Percentiles rank a stretch among this genome's conserved stretches.
Evolutionary conservation across 2,888 invertebrate genomes (phyloP).

Genomic region (Hipparchia sbordonii): DNA sequence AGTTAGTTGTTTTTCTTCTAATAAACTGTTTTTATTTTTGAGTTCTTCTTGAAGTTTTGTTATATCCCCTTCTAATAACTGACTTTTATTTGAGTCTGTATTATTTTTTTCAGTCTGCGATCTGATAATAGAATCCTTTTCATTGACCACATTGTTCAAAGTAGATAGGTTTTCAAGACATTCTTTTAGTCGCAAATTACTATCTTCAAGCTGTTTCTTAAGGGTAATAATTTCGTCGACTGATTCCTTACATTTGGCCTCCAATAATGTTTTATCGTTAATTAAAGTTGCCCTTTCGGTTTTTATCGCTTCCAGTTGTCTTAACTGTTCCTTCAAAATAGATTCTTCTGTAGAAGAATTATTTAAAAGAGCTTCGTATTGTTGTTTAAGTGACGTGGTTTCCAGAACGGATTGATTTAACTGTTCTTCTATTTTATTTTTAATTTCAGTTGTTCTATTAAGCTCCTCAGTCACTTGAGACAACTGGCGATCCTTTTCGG

Average conservation of each 20-base stretch:
- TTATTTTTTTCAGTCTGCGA: constrained; percentile 57
- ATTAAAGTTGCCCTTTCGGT: constrained; percentile 59
- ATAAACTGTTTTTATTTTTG: constrained; percentile 51
- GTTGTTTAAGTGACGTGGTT: constrained; percentile 65
- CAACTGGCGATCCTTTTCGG: constrained; percentile 78
- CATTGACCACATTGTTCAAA: constrained; percentile 57
- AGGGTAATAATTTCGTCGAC: constrained; percentile 56
- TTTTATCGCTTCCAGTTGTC: constrained; percentile 63
- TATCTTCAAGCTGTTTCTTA: constrained; percentile 56
- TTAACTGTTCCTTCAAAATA: constrained; percentile 66
- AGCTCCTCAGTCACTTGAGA: constrained; percentile 65
- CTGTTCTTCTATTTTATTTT: constrained; percentile 75
- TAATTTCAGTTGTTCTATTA: constrained; percentile 65
- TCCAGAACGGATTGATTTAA: constrained; percentile 66
- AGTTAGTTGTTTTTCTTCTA: constrained; percentile 62
- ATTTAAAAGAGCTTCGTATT: constrained; percentile 69
- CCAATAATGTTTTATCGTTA: constrained; percentile 65
- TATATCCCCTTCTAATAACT: constrained; percentile 59
- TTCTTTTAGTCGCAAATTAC: constrained; percentile 58
- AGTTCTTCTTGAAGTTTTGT: constrained; percentile 57
- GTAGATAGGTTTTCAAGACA: constrained; percentile 50
- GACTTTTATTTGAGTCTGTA: constrained; percentile 55
- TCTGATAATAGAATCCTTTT: constrained; percentile 65
- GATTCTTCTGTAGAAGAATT: constrained; percentile 73
- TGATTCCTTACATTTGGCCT: constrained; percentile 59